Conservation (phyloP, 1,140 invertebrate species). For the Luehdorfia chinensis region DNA sequence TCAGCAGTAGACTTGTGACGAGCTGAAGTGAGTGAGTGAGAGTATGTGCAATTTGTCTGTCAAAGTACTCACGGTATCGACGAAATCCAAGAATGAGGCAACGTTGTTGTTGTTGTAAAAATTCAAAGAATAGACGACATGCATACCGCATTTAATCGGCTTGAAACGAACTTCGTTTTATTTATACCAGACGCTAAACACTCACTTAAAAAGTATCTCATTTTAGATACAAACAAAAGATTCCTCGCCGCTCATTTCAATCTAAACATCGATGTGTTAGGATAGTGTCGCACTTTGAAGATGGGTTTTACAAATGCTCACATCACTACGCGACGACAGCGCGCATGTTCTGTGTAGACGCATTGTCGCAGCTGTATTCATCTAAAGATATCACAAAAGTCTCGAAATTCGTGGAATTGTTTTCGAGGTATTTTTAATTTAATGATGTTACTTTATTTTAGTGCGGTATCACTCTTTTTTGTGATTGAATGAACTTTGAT, state of each 20-base stretch:
- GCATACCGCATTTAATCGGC: no score
- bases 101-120: no score
- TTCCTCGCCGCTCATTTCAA: constrained; percentile 36
- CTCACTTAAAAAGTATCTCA: constrained; percentile 47
- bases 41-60: no score
- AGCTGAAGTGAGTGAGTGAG: no score
- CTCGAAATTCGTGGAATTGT: constrained; percentile 23
- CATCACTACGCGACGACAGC: constrained; percentile 40
- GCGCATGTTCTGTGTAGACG: constrained; percentile 29
- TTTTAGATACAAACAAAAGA: constrained; percentile 50
- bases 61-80: no score
- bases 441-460: no score
- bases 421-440: no score
- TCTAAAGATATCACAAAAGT: constrained; percentile 38
- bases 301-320: constrained; percentile 54
- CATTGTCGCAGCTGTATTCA: constrained; percentile 53
- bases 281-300: constrained; percentile 49
- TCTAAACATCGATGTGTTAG: constrained; percentile 51
- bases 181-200: constrained; percentile 28
- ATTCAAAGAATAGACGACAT: no score
- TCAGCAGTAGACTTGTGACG: no score
- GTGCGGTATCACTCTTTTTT: no score
- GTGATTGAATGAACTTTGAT: no score
- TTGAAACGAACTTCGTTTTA: constrained; percentile 6
- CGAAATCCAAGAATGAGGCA: no score